These are phyloP conservation scores for Megaleporinus macrocephalus DNA, from an alignment of 2,113 vertebrate species.

Conservation along the genomic window DNA sequence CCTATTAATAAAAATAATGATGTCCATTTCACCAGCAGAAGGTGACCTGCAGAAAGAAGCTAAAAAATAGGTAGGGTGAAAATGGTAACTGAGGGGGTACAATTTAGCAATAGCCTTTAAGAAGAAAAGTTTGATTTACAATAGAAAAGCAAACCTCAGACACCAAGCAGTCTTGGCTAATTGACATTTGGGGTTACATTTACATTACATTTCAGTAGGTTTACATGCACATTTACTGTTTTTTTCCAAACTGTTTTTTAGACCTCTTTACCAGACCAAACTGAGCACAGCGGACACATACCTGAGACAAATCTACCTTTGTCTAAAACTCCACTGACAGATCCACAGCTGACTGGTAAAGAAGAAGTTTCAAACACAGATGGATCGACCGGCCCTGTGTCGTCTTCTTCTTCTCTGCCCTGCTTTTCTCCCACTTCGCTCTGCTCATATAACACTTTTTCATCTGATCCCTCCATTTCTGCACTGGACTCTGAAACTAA, in stretches of 20 bases:
- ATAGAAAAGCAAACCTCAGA: too few relatives aligned
- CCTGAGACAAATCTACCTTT: conserved; percentile 68
- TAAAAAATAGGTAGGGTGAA: too few relatives aligned
- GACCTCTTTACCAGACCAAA: neutral
- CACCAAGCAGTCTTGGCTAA: too few relatives aligned
- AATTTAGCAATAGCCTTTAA: too few relatives aligned
- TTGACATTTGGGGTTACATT: too few relatives aligned
- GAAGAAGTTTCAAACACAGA: neutral
- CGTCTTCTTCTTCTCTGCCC: conserved; percentile 39
- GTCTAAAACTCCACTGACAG: conserved; percentile 57
- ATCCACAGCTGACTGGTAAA: conserved; percentile 68
- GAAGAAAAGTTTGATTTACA: too few relatives aligned
- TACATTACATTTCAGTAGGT: too few relatives aligned
- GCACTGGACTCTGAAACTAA: neutral
- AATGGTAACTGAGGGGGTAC: too few relatives aligned
- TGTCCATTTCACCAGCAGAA: too few relatives aligned
- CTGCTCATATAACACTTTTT: neutral
- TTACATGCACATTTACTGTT: too few relatives aligned
- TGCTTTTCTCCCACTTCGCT: neutral
- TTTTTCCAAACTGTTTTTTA: neutral
- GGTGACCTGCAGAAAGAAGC: too few relatives aligned
- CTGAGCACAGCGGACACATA: conserved; percentile 27
- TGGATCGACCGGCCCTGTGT: neutral
- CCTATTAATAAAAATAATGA: too few relatives aligned
- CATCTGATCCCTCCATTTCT: neutral